These are phyloP conservation scores for Pipa parva DNA, from an alignment of 2,113 vertebrate species.

Conservation along the genomic window DNA sequence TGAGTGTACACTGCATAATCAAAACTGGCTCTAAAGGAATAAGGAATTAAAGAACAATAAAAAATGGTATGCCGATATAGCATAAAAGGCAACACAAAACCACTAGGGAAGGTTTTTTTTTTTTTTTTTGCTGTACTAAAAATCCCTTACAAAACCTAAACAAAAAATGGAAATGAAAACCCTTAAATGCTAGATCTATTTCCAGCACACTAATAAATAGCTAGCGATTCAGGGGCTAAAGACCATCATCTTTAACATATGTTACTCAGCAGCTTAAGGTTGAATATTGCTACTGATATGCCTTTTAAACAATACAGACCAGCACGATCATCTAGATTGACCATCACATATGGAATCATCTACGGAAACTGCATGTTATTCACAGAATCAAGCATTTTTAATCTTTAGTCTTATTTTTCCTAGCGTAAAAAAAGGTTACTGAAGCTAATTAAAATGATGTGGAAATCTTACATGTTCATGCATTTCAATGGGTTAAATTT, in stretches of 20 bases:
- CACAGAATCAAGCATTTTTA: too few species aligned
- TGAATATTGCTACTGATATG: neutral
- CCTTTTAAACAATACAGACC: too few species aligned
- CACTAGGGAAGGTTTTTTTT: neutral
- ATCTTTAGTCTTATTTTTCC: too few species aligned
- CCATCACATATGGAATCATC: too few species aligned
- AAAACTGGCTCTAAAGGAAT: conserved; percentile 23
- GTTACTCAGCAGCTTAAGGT: neutral
- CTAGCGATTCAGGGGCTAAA: neutral
- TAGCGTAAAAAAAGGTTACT: too few species aligned
- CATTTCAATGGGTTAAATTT: neutral
- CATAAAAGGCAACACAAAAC: conserved; percentile 5
- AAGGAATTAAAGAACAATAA: neutral
- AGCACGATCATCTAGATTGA: too few species aligned
- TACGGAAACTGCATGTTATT: too few species aligned
- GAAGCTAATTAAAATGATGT: too few species aligned
- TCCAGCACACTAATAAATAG: neutral
- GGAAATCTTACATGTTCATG: too few species aligned
- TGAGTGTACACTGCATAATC: neutral
- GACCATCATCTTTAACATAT: neutral
- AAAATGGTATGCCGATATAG: neutral
- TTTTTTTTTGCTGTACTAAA: neutral
- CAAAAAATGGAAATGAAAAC: neutral
- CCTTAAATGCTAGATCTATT: too few species aligned
- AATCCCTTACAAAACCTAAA: neutral